Evolutionary conservation across 2,113 vertebrate species (phyloP).

Genomic region (Micromys minutus): DNA sequence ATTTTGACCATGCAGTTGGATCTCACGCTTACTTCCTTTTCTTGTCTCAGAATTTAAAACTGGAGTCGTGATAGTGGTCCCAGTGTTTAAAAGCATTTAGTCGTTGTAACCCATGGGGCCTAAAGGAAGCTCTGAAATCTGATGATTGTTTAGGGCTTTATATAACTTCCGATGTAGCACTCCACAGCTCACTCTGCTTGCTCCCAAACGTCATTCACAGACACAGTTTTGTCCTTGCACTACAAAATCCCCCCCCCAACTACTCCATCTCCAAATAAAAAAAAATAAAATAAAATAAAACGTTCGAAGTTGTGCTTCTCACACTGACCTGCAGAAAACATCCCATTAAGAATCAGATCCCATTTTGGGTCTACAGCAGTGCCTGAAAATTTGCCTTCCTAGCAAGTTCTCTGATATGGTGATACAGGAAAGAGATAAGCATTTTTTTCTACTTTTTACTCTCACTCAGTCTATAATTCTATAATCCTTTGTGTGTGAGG

Average conservation of each 20-base stretch:
- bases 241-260: conserved; percentile 31
- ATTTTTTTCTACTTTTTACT: not conserved
- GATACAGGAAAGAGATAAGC: not conserved
- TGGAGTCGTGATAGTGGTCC: not conserved
- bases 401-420: not conserved
- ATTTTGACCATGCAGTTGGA: not conserved
- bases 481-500: not conserved
- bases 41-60: conserved; percentile 47
- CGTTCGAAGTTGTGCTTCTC: conserved; percentile 2
- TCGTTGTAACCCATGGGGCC: not conserved
- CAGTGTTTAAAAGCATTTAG: conserved; percentile 43
- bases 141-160: not conserved
- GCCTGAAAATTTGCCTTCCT: not conserved
- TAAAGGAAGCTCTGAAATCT: conserved; percentile 45
- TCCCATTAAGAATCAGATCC: not conserved
- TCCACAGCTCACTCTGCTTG: conserved; percentile 7
- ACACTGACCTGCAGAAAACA: not conserved
- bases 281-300: too few species aligned
- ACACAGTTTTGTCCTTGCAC: conserved; percentile 48
- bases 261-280: conserved; percentile 6
- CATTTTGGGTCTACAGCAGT: not conserved
- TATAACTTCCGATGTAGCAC: conserved; percentile 4
- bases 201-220: not conserved
- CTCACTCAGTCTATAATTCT: not conserved
- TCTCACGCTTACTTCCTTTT: not conserved